Conservation (phyloP, 2,888 invertebrate genomes). For the Autographa gamma region DNA sequence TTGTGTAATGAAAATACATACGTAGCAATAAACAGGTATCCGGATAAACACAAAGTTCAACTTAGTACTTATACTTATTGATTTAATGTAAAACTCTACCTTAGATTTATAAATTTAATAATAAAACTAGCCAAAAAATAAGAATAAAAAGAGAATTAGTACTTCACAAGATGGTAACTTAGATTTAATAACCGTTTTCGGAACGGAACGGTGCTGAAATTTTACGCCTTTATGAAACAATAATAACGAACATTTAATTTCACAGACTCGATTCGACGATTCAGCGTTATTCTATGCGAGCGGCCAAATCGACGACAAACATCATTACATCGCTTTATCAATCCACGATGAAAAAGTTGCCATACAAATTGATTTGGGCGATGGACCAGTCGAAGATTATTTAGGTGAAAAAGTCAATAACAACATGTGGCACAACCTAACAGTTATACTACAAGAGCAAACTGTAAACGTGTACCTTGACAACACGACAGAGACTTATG, state of each 20-base stretch:
- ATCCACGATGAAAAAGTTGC: constrained; percentile 95
- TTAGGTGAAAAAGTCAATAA: constrained; percentile 92
- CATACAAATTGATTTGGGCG: constrained; percentile 96
- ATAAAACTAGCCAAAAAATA: no score
- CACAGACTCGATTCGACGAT: constrained; percentile 96
- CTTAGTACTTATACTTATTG: no score
- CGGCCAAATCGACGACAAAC: constrained; percentile 95
- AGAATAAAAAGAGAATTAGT: no score
- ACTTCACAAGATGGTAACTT: no score
- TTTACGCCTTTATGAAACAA: not conserved
- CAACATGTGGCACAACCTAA: constrained; percentile 96
- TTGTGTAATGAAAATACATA: not conserved
- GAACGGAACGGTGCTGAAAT: not conserved
- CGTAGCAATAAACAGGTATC: no score
- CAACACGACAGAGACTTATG: constrained; percentile 91
- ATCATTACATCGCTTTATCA: constrained; percentile 96
- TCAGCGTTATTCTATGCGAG: constrained; percentile 97
- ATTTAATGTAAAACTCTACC: no score
- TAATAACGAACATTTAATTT: constrained; percentile 53
- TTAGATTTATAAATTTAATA: no score
- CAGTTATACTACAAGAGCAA: constrained; percentile 94
- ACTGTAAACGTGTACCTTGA: constrained; percentile 93
- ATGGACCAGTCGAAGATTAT: constrained; percentile 91
- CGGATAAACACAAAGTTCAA: no score
- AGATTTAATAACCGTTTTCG: not conserved